A percentile compares a stretch with the other conserved stretches of the same genome.
Evolutionary conservation across 2,888 invertebrate species (phyloP).

Genomic region (Agrotis clavis): DNA sequence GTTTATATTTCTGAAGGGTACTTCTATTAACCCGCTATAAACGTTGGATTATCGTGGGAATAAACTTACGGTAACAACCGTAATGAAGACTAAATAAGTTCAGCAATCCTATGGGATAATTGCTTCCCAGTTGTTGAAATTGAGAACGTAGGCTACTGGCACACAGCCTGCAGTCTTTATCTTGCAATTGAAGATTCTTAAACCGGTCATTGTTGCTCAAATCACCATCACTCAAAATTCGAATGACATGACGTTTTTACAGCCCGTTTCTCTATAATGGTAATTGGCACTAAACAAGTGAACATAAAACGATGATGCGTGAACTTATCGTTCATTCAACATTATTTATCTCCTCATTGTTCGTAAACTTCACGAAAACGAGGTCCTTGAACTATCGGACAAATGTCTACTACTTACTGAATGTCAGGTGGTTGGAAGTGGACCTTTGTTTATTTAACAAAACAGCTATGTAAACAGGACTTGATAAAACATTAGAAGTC

Average conservation of each 20-base stretch:
- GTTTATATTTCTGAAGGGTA: not conserved
- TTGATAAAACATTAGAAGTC: constrained; percentile 26
- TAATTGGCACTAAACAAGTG: constrained; percentile 43
- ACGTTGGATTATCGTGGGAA: constrained; percentile 8
- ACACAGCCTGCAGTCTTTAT: no score
- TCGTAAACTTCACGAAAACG: constrained; percentile 49
- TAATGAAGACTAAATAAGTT: not conserved
- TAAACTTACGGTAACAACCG: not conserved
- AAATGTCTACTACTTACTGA: constrained; percentile 51
- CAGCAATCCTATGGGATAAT: not conserved
- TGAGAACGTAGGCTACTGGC: no score
- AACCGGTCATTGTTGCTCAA: constrained; percentile 9
- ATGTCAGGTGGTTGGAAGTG: constrained; percentile 49
- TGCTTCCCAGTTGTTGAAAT: not conserved
- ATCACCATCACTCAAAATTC: constrained; percentile 22
- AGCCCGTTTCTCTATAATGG: not conserved
- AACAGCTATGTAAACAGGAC: constrained; percentile 50
- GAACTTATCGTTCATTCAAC: constrained; percentile 50
- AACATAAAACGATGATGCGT: constrained; percentile 51
- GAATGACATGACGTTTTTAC: constrained; percentile 12
- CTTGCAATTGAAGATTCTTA: no score
- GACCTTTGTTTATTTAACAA: constrained; percentile 45
- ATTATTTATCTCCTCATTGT: constrained; percentile 67
- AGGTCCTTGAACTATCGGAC: constrained; percentile 67
- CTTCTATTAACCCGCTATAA: not conserved